Conservation (phyloP, 2,888 invertebrate genomes). For the Drosophila algonquin region DNA sequence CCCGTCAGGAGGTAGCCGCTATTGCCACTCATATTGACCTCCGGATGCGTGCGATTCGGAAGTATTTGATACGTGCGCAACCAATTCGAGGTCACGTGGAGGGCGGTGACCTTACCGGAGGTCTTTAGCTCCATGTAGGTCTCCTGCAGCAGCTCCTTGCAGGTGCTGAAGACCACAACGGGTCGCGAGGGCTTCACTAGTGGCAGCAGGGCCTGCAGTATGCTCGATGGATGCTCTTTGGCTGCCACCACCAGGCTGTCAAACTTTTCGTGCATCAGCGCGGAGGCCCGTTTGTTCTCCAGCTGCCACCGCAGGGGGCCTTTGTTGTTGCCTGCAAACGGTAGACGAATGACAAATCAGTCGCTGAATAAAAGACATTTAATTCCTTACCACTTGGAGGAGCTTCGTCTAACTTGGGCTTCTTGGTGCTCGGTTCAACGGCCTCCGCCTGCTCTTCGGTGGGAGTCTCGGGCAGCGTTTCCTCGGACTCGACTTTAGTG, state of each 20-base stretch:
- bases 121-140: constrained; percentile 92
- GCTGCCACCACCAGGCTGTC: constrained; percentile 91
- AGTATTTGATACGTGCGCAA: constrained; percentile 95
- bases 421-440: constrained; percentile 65
- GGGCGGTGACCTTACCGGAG: constrained; percentile 88
- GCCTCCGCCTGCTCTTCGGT: constrained; percentile 46
- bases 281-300: constrained; percentile 88
- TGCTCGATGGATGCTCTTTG: constrained; percentile 93
- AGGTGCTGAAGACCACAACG: constrained; percentile 92
- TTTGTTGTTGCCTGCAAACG: constrained; percentile 42
- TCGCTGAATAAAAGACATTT: background rate
- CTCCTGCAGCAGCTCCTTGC: constrained; percentile 93
- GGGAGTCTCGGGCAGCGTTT: constrained; percentile 24
- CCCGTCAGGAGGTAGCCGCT: constrained; percentile 95
- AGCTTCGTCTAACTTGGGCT: constrained; percentile 57
- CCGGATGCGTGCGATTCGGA: constrained; percentile 96
- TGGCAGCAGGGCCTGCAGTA: constrained; percentile 90
- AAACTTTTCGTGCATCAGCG: constrained; percentile 87
- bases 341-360: background rate
- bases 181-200: constrained; percentile 92
- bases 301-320: constrained; percentile 87
- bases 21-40: constrained; percentile 93
- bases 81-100: constrained; percentile 94
- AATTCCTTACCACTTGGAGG: constrained; percentile 23
- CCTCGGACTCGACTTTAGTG: constrained; percentile 10